These are phyloP conservation scores for Phasia obesa DNA, from an alignment of 2,888 invertebrate species.

Conservation along the genomic window DNA sequence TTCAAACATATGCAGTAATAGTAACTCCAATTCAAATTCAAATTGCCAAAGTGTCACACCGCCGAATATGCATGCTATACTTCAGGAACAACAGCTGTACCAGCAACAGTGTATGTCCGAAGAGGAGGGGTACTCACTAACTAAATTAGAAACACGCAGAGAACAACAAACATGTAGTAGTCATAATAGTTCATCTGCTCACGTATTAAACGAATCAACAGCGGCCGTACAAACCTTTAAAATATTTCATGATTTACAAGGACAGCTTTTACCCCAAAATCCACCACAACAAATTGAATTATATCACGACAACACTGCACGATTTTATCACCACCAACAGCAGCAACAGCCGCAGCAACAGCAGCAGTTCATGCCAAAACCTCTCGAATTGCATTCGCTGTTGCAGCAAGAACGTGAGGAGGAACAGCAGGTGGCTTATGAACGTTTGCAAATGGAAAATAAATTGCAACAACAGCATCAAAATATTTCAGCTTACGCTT, in stretches of 20 bases:
- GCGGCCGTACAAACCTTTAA: constrained; percentile 73
- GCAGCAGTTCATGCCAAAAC: constrained; percentile 60
- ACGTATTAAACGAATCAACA: constrained; percentile 18
- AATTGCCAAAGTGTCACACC: constrained; percentile 73
- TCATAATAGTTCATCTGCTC: not conserved
- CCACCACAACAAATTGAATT: constrained; percentile 57
- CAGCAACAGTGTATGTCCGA: constrained; percentile 79
- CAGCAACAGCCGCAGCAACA: too few relatives aligned
- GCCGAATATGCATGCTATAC: constrained; percentile 75
- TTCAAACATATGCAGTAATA: constrained; percentile 65
- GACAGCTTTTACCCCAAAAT: constrained; percentile 9
- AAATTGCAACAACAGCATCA: constrained; percentile 52
- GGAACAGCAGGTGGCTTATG: constrained; percentile 78
- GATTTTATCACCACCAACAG: constrained; percentile 56
- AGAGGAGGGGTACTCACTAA: constrained; percentile 81
- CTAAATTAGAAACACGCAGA: constrained; percentile 80
- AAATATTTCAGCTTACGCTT: constrained; percentile 52
- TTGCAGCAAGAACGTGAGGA: constrained; percentile 79
- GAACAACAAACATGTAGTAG: constrained; percentile 75
- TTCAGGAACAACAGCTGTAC: constrained; percentile 79
- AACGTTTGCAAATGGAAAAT: constrained; percentile 74
- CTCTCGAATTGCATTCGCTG: constrained; percentile 77
- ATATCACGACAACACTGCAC: constrained; percentile 40
- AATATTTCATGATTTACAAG: constrained; percentile 69
- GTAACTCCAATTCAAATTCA: constrained; percentile 69